A percentile compares a stretch with the other conserved stretches of the same genome.
phyloP scores from a whole-genome alignment of 2,797 vertebrate genomes.

The Labeo calbasu region DNA sequence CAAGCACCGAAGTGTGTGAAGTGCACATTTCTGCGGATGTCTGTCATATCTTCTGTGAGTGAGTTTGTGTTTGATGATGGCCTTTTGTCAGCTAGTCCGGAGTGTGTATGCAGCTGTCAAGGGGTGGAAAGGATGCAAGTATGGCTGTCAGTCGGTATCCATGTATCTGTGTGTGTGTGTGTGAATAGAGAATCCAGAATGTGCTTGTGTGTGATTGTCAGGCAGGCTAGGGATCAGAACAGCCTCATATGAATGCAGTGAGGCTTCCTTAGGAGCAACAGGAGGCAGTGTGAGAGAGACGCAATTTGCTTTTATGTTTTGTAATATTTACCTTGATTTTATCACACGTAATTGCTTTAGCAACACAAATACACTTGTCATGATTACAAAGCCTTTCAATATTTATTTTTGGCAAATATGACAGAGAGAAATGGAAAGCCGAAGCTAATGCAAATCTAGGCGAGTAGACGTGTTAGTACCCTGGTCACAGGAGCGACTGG shows the following conservation, averaged over 20 bases:
- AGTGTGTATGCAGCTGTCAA: slow-evolving; percentile 51
- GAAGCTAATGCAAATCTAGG: slow-evolving; percentile 40
- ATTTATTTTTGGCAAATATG: neutral
- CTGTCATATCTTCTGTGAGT: slow-evolving; percentile 21
- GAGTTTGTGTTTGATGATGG: slow-evolving; percentile 30
- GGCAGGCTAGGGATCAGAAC: slow-evolving; percentile 60
- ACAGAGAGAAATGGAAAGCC: slow-evolving; percentile 10
- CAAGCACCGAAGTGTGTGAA: slow-evolving; percentile 12
- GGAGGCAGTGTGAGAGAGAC: slow-evolving; percentile 47
- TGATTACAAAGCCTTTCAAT: slow-evolving; percentile 28
- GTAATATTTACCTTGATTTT: slow-evolving; percentile 43
- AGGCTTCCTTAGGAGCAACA: slow-evolving; percentile 66
- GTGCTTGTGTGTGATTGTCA: slow-evolving; percentile 11
- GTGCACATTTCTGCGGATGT: slow-evolving; percentile 29
- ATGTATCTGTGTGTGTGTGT: slow-evolving; percentile 20
- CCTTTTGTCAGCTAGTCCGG: slow-evolving; percentile 68
- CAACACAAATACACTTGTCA: slow-evolving; percentile 38
- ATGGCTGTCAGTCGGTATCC: slow-evolving; percentile 31
- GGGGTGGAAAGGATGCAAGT: slow-evolving; percentile 34
- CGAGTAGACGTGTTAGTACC: slow-evolving; percentile 38
- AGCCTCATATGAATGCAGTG: slow-evolving; percentile 69
- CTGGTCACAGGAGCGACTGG: slow-evolving; percentile 42
- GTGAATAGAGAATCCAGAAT: neutral
- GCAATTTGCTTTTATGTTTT: slow-evolving; percentile 62
- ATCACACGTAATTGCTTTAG: slow-evolving; percentile 41